These are phyloP conservation scores for Drosophila maculinotata DNA, from an alignment of 2,888 invertebrate genomes.

Conservation along the genomic window DNA sequence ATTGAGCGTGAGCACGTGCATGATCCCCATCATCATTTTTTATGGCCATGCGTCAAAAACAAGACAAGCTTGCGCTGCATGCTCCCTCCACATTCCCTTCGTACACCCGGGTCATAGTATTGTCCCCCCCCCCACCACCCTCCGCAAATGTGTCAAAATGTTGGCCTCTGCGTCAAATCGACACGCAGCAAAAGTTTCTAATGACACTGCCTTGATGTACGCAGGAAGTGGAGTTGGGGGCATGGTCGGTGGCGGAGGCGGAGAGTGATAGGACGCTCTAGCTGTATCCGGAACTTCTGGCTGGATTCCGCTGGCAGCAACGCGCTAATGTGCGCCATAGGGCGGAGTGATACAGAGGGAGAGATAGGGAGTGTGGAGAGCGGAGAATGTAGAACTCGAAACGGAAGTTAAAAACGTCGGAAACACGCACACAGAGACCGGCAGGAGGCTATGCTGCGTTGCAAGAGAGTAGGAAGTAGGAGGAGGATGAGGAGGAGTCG, in stretches of 20 bases:
- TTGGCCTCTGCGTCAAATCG: slow-evolving; percentile 57
- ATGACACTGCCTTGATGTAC: slow-evolving; percentile 43
- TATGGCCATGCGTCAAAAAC: slow-evolving; percentile 73
- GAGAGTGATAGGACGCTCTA: slow-evolving; percentile 27
- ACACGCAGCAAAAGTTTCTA: slow-evolving; percentile 60
- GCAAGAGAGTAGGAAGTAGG: neutral
- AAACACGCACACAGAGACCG: slow-evolving; percentile 53
- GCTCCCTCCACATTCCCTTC: neutral
- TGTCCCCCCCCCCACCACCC: neutral
- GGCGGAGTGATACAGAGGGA: slow-evolving; percentile 4
- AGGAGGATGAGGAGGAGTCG: neutral
- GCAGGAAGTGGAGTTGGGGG: neutral
- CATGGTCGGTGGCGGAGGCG: neutral
- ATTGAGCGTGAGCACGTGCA: slow-evolving; percentile 77
- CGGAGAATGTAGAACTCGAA: slow-evolving; percentile 31
- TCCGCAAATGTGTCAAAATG: slow-evolving; percentile 70
- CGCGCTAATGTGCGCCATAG: slow-evolving; percentile 54
- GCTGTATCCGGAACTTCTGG: slow-evolving; percentile 53
- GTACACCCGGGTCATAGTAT: neutral
- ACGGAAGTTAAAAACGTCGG: slow-evolving; percentile 66
- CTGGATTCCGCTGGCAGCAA: slow-evolving; percentile 40
- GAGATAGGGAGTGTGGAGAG: slow-evolving; percentile 10
- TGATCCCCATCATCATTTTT: slow-evolving; percentile 77
- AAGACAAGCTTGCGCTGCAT: slow-evolving; percentile 42
- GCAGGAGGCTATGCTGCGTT: neutral